Conservation (phyloP, 2,113 vertebrate species). For the Amblyornis subalaris region DNA sequence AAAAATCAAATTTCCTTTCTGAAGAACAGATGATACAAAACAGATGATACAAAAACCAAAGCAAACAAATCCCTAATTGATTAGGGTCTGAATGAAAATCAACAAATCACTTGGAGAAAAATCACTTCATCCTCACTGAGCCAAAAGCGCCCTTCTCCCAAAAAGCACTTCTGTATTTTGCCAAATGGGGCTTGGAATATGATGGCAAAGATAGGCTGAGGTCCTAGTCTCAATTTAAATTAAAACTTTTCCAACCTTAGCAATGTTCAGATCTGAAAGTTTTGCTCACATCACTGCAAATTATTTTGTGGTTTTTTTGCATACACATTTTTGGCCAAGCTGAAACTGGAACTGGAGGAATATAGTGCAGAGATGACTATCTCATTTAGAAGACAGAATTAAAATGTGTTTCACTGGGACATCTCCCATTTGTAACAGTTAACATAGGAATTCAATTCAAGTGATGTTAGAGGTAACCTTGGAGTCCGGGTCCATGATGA, state of each 20-base stretch:
- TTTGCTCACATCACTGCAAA: not conserved
- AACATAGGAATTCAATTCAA: not conserved
- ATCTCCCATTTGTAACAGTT: not conserved
- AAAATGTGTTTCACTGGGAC: not conserved
- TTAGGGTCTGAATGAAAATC: not conserved
- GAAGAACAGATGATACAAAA: not conserved
- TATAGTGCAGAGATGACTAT: not conserved
- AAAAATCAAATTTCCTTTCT: not conserved
- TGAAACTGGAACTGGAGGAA: not conserved
- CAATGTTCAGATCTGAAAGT: not conserved
- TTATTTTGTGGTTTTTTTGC: not conserved
- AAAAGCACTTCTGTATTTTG: not conserved
- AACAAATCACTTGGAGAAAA: not conserved
- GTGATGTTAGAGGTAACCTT: not conserved
- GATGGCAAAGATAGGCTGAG: not conserved
- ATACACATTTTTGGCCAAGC: not conserved
- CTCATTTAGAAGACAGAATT: not conserved
- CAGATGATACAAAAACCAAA: not conserved
- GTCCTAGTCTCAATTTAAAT: not conserved
- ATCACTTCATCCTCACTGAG: not conserved
- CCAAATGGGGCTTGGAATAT: not conserved
- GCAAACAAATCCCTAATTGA: not conserved
- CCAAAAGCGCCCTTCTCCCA: not conserved
- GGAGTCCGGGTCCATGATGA: not conserved
- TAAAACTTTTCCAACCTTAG: not conserved